Conservation (phyloP, 2,797 vertebrate genomes). For the Octomys mimax region DNA sequence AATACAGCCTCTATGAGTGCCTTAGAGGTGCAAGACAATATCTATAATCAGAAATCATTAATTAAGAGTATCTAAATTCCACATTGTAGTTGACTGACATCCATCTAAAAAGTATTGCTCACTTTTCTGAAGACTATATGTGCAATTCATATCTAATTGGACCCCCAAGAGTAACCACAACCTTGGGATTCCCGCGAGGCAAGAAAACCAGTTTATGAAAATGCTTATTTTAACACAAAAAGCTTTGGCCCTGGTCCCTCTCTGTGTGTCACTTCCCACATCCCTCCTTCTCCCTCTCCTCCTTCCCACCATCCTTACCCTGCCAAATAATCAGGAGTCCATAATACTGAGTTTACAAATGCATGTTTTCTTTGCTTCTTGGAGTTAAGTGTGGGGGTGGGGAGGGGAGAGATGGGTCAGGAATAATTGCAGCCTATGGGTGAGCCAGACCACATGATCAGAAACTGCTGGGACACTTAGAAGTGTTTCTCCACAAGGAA, state of each 20-base stretch:
- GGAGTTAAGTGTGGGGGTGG: neutral
- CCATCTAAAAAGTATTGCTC: conserved; percentile 33
- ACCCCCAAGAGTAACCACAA: conserved; percentile 52
- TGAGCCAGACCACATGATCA: conserved; percentile 79
- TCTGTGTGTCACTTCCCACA: neutral
- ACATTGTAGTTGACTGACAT: conserved; percentile 30
- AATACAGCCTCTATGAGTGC: neutral
- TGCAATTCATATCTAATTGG: neutral
- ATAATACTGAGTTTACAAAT: conserved; percentile 68
- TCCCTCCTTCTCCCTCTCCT: neutral
- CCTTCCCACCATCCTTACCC: conserved; percentile 17
- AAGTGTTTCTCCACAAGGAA: conserved; percentile 83
- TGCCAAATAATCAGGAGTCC: conserved; percentile 63
- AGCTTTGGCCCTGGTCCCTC: conserved; percentile 61
- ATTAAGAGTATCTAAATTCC: conserved; percentile 59
- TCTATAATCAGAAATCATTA: conserved; percentile 56
- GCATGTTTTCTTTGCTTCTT: conserved; percentile 65
- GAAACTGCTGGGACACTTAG: conserved; percentile 74
- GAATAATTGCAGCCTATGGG: conserved; percentile 78
- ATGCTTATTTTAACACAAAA: conserved; percentile 48
- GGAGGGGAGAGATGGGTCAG: neutral
- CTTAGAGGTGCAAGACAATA: conserved; percentile 52
- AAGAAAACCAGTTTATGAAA: conserved; percentile 56
- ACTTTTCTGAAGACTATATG: conserved; percentile 50
- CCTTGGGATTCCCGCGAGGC: conserved; percentile 31